Conservation (phyloP, 2,113 vertebrate species). For the Campylorhamphus procurvoides region DNA sequence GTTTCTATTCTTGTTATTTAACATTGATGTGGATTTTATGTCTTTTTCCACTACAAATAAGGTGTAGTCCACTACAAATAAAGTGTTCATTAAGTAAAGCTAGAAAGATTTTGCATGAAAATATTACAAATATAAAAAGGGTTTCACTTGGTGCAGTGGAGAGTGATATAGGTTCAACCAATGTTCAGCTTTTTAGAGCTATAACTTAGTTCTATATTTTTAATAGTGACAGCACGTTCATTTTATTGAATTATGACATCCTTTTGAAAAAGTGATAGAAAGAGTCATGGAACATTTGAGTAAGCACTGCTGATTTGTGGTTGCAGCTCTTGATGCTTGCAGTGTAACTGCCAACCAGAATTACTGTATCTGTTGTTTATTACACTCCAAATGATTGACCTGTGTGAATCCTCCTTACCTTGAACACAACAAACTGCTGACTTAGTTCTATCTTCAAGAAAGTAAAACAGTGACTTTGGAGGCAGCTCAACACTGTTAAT, state of each 20-base stretch:
- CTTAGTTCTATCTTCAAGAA: slow-evolving; percentile 10
- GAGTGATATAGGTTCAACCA: background rate
- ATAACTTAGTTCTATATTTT: slow-evolving; percentile 16
- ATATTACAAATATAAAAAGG: background rate
- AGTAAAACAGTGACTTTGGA: slow-evolving; percentile 51
- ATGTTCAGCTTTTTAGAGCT: background rate
- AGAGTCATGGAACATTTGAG: slow-evolving; percentile 48
- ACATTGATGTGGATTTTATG: background rate
- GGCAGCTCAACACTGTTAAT: slow-evolving; percentile 14
- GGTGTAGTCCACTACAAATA: background rate
- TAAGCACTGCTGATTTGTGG: slow-evolving; percentile 53
- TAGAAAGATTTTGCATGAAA: background rate
- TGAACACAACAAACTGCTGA: slow-evolving; percentile 51
- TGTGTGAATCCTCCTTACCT: slow-evolving; percentile 49
- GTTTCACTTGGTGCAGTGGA: background rate
- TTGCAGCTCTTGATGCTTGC: background rate
- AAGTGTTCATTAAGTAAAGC: background rate
- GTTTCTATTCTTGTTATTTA: background rate
- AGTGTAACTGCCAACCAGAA: slow-evolving; percentile 34
- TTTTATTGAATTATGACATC: slow-evolving; percentile 32
- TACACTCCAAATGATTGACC: slow-evolving; percentile 44
- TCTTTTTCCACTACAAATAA: background rate
- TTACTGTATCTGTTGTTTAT: slow-evolving; percentile 62
- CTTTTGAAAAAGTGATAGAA: slow-evolving; percentile 33
- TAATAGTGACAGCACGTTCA: background rate